Percentiles rank a stretch among this genome's conserved stretches.
phyloP scores from a whole-genome alignment of 2,888 invertebrate genomes.

The Pinctada fucata region DNA sequence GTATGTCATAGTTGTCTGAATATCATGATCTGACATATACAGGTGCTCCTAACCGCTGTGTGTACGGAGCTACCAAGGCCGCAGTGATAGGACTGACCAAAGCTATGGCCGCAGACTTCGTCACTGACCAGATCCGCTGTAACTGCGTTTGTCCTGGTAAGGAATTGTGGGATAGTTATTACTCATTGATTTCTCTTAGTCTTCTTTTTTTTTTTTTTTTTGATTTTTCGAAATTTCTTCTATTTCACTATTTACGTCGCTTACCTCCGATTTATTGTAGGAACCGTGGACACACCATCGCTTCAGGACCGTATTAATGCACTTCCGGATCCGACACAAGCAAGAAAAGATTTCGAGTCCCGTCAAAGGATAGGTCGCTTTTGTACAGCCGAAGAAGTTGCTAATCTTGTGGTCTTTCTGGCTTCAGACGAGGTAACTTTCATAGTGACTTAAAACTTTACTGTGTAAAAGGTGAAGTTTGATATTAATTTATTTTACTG shows the following conservation, averaged over 20 bases:
- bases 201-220: neutral
- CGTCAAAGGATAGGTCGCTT: constrained; percentile 67
- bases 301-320: constrained; percentile 59
- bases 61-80: constrained; percentile 69
- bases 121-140: constrained; percentile 58
- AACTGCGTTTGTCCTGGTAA: constrained; percentile 70
- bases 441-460: neutral
- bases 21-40: too few relatives aligned
- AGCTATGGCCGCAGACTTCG: constrained; percentile 65
- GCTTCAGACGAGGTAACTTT: constrained; percentile 66
- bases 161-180: neutral
- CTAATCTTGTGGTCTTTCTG: constrained; percentile 61
- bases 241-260: neutral
- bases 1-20: too few relatives aligned
- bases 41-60: constrained; percentile 66
- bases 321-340: constrained; percentile 59
- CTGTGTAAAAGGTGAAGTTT: neutral
- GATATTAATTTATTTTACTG: neutral
- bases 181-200: neutral
- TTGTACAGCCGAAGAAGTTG: constrained; percentile 66
- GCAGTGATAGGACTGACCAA: constrained; percentile 70
- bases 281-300: constrained; percentile 71
- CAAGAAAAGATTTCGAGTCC: constrained; percentile 62
- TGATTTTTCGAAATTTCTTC: neutral
- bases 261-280: constrained; percentile 23